phyloP scores from a whole-genome alignment of 2,797 vertebrate genomes.

The Carapus acus region DNA sequence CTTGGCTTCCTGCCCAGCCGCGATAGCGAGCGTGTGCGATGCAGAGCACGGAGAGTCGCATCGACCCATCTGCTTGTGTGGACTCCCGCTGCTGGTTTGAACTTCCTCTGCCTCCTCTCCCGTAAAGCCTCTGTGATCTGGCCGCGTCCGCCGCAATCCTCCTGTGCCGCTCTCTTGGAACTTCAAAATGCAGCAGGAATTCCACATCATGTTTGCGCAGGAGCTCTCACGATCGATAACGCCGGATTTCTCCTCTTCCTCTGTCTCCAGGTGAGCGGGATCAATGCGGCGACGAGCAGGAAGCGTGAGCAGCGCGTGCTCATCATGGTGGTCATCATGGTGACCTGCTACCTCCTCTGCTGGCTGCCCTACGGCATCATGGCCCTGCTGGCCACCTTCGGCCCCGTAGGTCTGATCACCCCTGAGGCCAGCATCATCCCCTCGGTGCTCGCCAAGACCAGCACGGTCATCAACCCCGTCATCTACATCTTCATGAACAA shows the following conservation, averaged over 20 bases:
- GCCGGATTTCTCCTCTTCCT: conserved; percentile 3
- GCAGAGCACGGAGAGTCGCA: too few species aligned
- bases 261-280: conserved; percentile 66
- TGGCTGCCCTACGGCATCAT: conserved; percentile 80
- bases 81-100: background rate
- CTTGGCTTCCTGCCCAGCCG: too few species aligned
- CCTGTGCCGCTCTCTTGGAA: background rate
- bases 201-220: too few species aligned
- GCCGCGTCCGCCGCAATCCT: conserved; percentile 1
- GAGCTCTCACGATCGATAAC: background rate
- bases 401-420: conserved; percentile 67
- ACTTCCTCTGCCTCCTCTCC: background rate
- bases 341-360: conserved; percentile 79
- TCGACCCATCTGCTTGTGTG: too few species aligned
- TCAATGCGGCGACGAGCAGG: conserved; percentile 55
- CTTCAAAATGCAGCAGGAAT: background rate
- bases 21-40: too few species aligned
- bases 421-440: conserved; percentile 78
- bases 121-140: conserved; percentile 9
- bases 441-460: conserved; percentile 78
- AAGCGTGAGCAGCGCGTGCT: conserved; percentile 72
- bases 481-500: conserved; percentile 86
- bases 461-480: conserved; percentile 79
- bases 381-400: conserved; percentile 77
- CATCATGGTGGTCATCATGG: conserved; percentile 78